Percentiles rank a stretch among this genome's conserved stretches.
Evolutionary conservation across 1,140 invertebrate species (phyloP).

Genomic region (Augochlora pura): DNA sequence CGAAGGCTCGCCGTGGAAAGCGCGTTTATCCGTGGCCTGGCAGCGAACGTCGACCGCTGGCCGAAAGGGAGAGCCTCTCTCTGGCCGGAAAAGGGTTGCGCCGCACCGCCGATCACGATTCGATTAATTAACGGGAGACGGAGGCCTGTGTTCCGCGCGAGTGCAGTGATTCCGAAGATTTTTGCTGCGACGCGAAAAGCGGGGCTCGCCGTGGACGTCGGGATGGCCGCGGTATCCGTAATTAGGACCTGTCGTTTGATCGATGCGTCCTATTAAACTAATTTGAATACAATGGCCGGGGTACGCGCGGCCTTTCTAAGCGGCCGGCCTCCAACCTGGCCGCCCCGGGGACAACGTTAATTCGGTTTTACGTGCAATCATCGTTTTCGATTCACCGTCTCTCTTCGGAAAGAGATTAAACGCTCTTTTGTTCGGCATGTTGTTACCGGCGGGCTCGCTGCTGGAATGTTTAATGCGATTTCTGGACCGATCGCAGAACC

Average conservation of each 20-base stretch:
- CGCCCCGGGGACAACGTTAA: neutral
- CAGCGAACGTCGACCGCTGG: slow-evolving; percentile 14
- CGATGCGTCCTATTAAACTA: slow-evolving; percentile 23
- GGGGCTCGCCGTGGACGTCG: neutral
- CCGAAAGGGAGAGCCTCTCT: slow-evolving; percentile 17
- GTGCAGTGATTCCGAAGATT: slow-evolving; percentile 6
- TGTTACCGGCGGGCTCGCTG: neutral
- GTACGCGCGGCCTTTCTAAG: slow-evolving; percentile 6
- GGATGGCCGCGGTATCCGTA: slow-evolving; percentile 15
- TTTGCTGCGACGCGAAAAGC: neutral
- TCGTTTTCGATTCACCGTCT: neutral
- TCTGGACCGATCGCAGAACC: too few relatives aligned
- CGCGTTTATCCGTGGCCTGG: slow-evolving; percentile 51
- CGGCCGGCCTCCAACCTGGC: neutral
- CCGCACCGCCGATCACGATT: slow-evolving; percentile 2
- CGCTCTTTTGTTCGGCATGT: neutral
- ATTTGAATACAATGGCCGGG: slow-evolving; percentile 35
- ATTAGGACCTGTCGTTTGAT: slow-evolving; percentile 41
- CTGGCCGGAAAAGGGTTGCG: too few relatives aligned
- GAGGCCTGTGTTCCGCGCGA: too few relatives aligned
- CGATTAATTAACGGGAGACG: slow-evolving; percentile 33
- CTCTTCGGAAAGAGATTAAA: neutral
- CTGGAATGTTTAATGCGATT: too few relatives aligned
- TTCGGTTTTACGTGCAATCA: slow-evolving; percentile 11
- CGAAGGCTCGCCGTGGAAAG: slow-evolving; percentile 21